Evolutionary conservation across 2,113 vertebrate species (phyloP), one percentile per base, ranked within the genome.

Genomic region (Leucopsar rothschildi): DNA sequence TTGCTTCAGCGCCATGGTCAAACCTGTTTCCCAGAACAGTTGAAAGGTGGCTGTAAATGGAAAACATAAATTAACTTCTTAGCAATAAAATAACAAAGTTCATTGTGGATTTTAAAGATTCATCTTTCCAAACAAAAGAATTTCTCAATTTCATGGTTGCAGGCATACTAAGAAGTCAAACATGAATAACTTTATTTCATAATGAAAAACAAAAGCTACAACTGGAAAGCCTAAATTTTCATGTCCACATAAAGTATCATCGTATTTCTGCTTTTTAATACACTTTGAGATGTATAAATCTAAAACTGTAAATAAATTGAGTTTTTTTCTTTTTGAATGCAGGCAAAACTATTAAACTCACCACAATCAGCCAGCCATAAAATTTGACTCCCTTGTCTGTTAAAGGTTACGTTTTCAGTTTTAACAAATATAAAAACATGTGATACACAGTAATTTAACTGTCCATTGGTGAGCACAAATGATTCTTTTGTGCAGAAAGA

Each of bases 1-100:
- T 99, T 89, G 98, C 99, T 97, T 99, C 99, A 21, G 99, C 99
- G 63, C 99, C 99, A 79, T 99, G 99, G 96, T 99, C 99, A 96
- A 99, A 99, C 93, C 98, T 99, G 97, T 99, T 99, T 86, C 99
- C 99, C 97, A 99, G 88, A 95, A 99, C 96, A 50, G 98, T 98
- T 37, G 99, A 99, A 71, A 99, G 98, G 93, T 99, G 98, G 88
- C 99, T 99, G 73, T 42, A 76, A 44, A 66, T 81, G 92, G 70
- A 35, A 73, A 97, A 72, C 8, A 76, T 18, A 42, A 82, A 27
- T 35, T 27, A 9, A 70, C 60, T 88, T 28, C 47, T 63, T 24
- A 35, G 12, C 20, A 42, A 66, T 49, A 55, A 81, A 82, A 53
- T 37, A 49, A 50, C 0, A 0, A 71, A 75, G 18, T 19, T 68